Percentiles rank a stretch among this genome's conserved stretches.
Conservation (phyloP, 2,888 invertebrate genomes). For the Agelastica alni region DNA sequence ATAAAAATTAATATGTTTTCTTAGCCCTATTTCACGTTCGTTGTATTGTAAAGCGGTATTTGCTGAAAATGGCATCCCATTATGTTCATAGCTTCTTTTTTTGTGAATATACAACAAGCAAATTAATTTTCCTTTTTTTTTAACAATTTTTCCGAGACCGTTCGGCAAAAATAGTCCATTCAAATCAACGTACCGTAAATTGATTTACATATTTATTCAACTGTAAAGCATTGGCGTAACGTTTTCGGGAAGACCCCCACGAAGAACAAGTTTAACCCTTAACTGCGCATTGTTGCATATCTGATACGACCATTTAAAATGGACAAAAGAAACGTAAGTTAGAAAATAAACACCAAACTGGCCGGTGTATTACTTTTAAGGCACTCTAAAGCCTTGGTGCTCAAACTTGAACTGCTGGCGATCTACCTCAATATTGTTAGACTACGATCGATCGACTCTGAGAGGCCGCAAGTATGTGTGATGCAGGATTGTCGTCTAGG, state of each 20-base stretch:
- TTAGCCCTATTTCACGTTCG: conserved; percentile 11
- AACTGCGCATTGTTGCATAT: too few relatives aligned
- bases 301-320: too few relatives aligned
- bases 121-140: conserved; percentile 28
- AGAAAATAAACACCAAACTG: too few relatives aligned
- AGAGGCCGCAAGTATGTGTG: too few relatives aligned
- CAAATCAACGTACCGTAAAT: conserved; percentile 1
- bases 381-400: too few relatives aligned
- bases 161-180: conserved; percentile 9
- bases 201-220: conserved; percentile 2
- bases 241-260: neutral
- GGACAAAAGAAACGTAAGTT: too few relatives aligned
- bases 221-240: neutral
- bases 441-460: too few relatives aligned
- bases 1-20: conserved; percentile 15
- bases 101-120: conserved; percentile 13
- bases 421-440: too few relatives aligned
- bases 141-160: conserved; percentile 8
- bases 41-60: conserved; percentile 20
- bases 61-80: conserved; percentile 34
- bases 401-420: too few relatives aligned
- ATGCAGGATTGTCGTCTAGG: too few relatives aligned
- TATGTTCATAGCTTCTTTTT: conserved; percentile 21
- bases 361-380: too few relatives aligned
- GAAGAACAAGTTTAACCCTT: too few relatives aligned